phyloP scores from a whole-genome alignment of 30 jellyfish, hydroid and myxozoan genomes.

The Cassiopea andromeda region DNA sequence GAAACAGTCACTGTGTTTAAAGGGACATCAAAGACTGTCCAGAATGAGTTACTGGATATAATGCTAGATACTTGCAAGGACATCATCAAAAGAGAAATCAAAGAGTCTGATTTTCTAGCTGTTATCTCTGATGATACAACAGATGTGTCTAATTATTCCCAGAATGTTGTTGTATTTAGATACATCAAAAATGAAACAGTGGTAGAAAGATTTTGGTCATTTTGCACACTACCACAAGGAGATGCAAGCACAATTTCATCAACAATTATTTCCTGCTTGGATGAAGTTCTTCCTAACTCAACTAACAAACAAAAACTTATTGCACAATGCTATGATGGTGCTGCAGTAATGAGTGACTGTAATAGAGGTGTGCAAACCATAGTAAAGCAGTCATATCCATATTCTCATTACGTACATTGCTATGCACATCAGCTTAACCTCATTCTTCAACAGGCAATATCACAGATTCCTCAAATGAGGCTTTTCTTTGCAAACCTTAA shows the following conservation, averaged over 20 bases:
- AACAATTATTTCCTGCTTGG: slow-evolving; percentile 28
- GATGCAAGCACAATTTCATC: slow-evolving; percentile 45
- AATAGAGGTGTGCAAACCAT: slow-evolving; percentile 41
- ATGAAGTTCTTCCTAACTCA: slow-evolving; percentile 13
- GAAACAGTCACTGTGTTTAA: slow-evolving; percentile 39
- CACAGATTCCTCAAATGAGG: slow-evolving; percentile 21
- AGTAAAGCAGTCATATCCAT: slow-evolving; percentile 29
- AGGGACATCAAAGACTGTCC: slow-evolving; percentile 59
- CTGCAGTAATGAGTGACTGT: not conserved
- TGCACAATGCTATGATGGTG: too few species aligned
- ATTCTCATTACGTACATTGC: slow-evolving; percentile 49
- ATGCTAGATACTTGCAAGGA: slow-evolving; percentile 30
- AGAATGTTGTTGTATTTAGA: slow-evolving; percentile 55
- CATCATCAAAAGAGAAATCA: slow-evolving; percentile 1
- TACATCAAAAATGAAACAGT: slow-evolving; percentile 15
- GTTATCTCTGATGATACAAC: slow-evolving; percentile 33
- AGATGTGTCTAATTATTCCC: slow-evolving; percentile 25
- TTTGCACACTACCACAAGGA: slow-evolving; percentile 24
- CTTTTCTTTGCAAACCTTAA: slow-evolving; percentile 49
- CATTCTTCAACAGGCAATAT: slow-evolving; percentile 31
- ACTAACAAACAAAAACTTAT: too few species aligned
- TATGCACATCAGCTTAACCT: not conserved
- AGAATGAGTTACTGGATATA: slow-evolving; percentile 51
- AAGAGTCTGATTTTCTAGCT: slow-evolving; percentile 26
- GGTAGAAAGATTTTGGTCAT: slow-evolving; percentile 56